phyloP scores from a whole-genome alignment of 2,797 vertebrate genomes.

The Sardinella longiceps region DNA sequence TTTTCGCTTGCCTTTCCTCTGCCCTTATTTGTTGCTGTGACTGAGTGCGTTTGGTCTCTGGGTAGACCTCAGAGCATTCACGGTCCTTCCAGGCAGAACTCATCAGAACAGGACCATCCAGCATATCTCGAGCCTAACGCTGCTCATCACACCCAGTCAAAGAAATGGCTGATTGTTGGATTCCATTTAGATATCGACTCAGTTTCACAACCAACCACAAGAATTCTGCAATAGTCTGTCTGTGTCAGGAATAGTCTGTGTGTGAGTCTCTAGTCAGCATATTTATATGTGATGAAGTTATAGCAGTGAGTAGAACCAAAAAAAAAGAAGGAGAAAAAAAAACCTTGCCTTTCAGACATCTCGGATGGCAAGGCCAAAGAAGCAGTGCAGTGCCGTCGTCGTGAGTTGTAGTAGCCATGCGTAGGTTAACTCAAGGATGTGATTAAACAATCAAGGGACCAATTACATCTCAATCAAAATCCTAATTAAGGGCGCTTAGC shows the following conservation, averaged over 20 bases:
- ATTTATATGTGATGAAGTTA: slow-evolving; percentile 43
- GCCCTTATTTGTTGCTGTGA: neutral
- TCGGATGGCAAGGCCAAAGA: neutral
- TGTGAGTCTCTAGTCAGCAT: slow-evolving; percentile 44
- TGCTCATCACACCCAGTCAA: neutral
- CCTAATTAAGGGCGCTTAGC: slow-evolving; percentile 30
- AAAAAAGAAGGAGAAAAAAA: neutral
- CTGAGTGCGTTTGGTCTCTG: neutral
- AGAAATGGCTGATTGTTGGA: neutral
- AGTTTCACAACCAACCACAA: neutral
- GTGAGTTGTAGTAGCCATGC: neutral
- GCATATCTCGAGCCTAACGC: neutral
- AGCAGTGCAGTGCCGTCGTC: too few species aligned
- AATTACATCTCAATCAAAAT: slow-evolving; percentile 61
- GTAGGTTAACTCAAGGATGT: neutral
- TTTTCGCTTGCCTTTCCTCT: slow-evolving; percentile 29
- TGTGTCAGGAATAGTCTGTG: slow-evolving; percentile 38
- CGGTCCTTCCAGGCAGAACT: neutral
- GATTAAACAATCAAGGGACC: slow-evolving; percentile 66
- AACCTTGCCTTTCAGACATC: neutral
- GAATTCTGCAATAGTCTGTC: slow-evolving; percentile 48
- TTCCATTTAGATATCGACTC: neutral
- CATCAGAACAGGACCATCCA: neutral
- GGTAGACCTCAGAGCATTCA: neutral
- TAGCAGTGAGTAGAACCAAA: neutral